Conservation (phyloP, 2,113 vertebrate genomes). For the Takifugu bimaculatus region DNA sequence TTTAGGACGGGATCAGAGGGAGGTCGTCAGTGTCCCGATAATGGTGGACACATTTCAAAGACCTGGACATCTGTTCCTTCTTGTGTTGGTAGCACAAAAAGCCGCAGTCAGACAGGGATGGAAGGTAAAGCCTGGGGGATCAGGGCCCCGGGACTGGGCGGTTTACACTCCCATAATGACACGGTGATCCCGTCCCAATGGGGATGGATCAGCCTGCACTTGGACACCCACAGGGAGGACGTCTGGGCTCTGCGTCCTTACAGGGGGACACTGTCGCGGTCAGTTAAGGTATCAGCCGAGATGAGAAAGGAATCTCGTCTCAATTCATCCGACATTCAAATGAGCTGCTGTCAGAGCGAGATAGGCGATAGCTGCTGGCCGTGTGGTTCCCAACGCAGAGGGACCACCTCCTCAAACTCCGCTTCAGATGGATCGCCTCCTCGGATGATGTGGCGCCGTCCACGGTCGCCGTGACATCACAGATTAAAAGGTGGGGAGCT, state of each 20-base stretch:
- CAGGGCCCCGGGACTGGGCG: conserved; percentile 1
- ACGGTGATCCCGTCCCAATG: neutral
- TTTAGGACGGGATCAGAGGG: neutral
- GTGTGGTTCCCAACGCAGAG: conserved; percentile 9
- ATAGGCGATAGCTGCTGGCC: conserved; percentile 5
- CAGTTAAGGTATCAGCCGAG: neutral
- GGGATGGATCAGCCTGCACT: conserved; percentile 2
- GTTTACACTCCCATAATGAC: conserved; percentile 4
- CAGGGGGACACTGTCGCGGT: neutral
- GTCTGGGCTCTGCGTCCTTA: neutral
- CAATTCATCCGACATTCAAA: conserved; percentile 21
- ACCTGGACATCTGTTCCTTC: too few relatives aligned
- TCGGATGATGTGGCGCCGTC: too few relatives aligned
- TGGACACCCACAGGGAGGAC: neutral
- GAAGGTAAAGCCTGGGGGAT: conserved; percentile 12
- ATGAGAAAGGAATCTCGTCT: conserved; percentile 1
- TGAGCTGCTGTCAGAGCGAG: conserved; percentile 11
- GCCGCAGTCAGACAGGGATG: neutral
- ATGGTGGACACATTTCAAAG: neutral
- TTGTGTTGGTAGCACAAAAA: neutral
- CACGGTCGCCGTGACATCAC: too few relatives aligned
- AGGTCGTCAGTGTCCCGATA: conserved; percentile 4
- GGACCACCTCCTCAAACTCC: neutral
- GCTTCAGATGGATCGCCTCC: too few relatives aligned
- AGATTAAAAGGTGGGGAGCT: too few relatives aligned